A percentile compares a stretch with the other conserved stretches of the same genome.
These are phyloP conservation scores for Struthidea cinerea DNA, from an alignment of 2,113 vertebrate species.

Conservation along the genomic window DNA sequence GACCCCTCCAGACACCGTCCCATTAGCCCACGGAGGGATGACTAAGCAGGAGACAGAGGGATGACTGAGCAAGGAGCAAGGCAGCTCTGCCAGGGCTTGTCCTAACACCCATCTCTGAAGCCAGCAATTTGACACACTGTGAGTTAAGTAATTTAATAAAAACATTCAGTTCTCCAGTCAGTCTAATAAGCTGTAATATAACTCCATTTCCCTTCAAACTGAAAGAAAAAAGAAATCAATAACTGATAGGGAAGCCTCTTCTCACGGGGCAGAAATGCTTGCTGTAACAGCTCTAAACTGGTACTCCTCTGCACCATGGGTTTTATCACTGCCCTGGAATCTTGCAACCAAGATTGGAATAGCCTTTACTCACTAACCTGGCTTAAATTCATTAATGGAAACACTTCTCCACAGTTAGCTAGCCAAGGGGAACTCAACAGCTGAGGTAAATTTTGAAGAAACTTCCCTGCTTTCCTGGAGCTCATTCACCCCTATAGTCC, in stretches of 20 bases:
- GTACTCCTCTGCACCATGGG: background rate
- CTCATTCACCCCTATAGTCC: background rate
- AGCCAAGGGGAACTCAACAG: background rate
- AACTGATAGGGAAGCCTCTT: background rate
- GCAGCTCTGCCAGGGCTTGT: background rate
- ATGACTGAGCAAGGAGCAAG: background rate
- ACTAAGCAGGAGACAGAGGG: background rate
- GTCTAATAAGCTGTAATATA: background rate
- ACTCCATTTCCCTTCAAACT: background rate
- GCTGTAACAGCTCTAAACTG: rapidly evolving
- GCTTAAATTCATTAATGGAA: background rate
- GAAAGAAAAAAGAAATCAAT: background rate
- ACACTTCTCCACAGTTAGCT: background rate
- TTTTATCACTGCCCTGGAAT: background rate
- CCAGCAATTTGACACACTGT: background rate
- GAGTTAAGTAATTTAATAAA: background rate
- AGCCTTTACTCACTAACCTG: background rate
- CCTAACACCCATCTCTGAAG: background rate
- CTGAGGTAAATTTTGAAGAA: background rate
- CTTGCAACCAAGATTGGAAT: background rate
- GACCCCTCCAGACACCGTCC: background rate
- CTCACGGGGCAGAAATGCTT: background rate
- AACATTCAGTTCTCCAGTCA: background rate
- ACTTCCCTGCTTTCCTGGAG: background rate
- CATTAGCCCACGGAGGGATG: background rate